Evolutionary conservation across 2,888 invertebrate genomes (phyloP).

Genomic region (Odontocerum albicorne): DNA sequence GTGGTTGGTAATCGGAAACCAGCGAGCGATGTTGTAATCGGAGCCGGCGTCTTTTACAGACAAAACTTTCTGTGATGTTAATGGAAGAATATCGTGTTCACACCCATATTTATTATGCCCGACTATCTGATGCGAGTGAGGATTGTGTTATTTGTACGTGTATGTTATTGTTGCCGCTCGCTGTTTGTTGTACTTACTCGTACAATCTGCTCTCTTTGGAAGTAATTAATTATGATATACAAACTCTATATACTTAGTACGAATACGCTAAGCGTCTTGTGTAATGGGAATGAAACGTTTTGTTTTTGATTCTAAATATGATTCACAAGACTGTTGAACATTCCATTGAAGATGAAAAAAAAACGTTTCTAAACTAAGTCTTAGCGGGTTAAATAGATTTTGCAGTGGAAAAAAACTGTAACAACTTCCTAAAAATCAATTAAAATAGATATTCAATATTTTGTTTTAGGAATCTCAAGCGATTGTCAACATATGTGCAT

Average conservation of each 20-base stretch:
- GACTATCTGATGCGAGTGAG: neutral
- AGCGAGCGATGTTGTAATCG: conserved; percentile 4
- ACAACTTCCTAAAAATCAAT: too few species aligned
- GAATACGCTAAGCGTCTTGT: too few species aligned
- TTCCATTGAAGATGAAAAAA: too few species aligned
- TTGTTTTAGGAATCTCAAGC: too few species aligned
- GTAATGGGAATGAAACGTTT: too few species aligned
- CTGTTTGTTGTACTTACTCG: neutral
- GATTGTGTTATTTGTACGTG: neutral
- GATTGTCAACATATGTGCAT: too few species aligned
- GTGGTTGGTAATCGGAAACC: conserved; percentile 12
- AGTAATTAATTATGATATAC: neutral
- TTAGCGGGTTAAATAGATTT: too few species aligned
- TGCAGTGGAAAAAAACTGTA: too few species aligned
- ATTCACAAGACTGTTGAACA: too few species aligned
- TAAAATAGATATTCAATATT: too few species aligned
- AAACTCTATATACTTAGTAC: neutral
- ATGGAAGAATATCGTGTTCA: conserved; percentile 17
- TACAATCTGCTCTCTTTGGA: neutral
- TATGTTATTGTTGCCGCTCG: neutral
- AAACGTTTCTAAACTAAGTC: too few species aligned
- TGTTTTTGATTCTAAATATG: too few species aligned
- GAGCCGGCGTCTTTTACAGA: conserved; percentile 3
- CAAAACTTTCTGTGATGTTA: conserved; percentile 15
- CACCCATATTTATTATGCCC: conserved; percentile 17